Conservation (phyloP, 2,113 vertebrate genomes). For the Rhineura floridana region DNA sequence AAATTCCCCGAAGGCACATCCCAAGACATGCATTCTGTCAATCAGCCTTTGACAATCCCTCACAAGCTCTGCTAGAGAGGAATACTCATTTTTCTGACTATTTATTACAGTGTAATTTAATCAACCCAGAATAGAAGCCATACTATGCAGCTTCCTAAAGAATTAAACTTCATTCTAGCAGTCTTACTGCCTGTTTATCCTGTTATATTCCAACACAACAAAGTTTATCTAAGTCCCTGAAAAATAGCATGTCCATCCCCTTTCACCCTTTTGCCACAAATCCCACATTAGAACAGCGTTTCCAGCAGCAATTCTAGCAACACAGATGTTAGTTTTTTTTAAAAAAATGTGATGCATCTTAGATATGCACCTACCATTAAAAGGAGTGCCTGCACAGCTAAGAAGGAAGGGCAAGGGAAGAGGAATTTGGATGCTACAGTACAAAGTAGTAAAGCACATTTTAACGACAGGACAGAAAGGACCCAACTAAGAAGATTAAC, state of each 20-base stretch:
- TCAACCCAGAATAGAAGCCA: background rate
- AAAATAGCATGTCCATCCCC: slow-evolving; percentile 36
- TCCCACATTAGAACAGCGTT: slow-evolving; percentile 21
- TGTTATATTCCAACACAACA: slow-evolving; percentile 47
- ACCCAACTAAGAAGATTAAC: slow-evolving; percentile 23
- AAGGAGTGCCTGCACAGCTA: background rate
- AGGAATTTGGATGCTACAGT: background rate
- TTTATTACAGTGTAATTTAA: slow-evolving; percentile 51
- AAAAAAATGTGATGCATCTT: background rate
- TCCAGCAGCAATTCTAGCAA: slow-evolving; percentile 29
- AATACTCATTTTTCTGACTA: background rate
- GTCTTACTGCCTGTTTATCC: slow-evolving; percentile 32
- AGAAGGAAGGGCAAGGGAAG: background rate
- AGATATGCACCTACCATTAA: background rate
- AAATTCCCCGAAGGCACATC: background rate
- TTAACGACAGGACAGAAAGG: slow-evolving; percentile 26
- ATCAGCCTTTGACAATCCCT: background rate
- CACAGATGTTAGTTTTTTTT: background rate
- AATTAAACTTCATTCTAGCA: slow-evolving; percentile 34
- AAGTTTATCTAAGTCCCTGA: slow-evolving; percentile 53
- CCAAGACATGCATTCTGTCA: background rate
- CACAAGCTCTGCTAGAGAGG: background rate
- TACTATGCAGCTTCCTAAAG: slow-evolving; percentile 34
- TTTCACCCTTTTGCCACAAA: background rate
- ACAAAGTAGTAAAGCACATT: slow-evolving; percentile 26